These are phyloP conservation scores for Nephrotoma appendiculata DNA, from an alignment of 2,888 invertebrate genomes.

Conservation along the genomic window DNA sequence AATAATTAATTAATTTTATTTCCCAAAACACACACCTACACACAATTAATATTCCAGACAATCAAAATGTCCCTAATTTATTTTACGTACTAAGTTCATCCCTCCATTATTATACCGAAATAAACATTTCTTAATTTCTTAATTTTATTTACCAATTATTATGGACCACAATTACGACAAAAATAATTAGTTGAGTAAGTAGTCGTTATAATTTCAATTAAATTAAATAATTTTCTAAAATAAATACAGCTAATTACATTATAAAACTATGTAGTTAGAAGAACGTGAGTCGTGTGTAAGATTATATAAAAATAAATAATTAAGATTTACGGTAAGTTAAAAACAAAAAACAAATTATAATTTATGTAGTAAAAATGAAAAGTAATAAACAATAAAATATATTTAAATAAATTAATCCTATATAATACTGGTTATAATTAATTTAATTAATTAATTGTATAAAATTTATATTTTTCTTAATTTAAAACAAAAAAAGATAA, in stretches of 20 bases:
- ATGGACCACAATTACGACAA: background rate
- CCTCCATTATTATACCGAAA: background rate
- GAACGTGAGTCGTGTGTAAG: background rate
- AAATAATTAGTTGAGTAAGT: background rate
- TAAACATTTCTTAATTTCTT: background rate
- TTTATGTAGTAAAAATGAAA: background rate
- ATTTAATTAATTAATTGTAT: background rate
- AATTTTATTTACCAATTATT: background rate
- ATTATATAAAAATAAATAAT: background rate
- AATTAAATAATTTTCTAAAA: background rate
- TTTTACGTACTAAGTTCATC: background rate
- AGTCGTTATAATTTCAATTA: background rate
- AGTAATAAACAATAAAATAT: background rate
- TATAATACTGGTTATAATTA: background rate
- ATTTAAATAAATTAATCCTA: background rate
- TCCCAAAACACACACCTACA: background rate
- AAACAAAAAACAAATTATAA: background rate
- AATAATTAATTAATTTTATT: background rate
- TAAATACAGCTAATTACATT: background rate
- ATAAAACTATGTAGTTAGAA: background rate
- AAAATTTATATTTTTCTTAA: background rate
- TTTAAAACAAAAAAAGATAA: background rate
- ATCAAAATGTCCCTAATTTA: background rate
- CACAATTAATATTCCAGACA: background rate
- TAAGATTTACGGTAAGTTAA: background rate